Evolutionary conservation across 2,888 invertebrate genomes (phyloP).

Genomic region (Ganaspis brasiliensis): DNA sequence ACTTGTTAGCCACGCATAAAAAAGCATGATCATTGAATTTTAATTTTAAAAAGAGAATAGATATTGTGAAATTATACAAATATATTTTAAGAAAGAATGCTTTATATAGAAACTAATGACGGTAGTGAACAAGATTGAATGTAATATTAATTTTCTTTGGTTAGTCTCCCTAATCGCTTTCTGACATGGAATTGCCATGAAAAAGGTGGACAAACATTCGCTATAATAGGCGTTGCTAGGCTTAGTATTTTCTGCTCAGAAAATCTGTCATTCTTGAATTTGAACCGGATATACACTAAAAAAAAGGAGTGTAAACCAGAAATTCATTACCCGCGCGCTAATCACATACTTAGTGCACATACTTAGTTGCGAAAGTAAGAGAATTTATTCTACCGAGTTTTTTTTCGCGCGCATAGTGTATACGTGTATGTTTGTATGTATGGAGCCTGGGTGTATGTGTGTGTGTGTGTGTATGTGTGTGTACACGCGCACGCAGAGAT

Average conservation of each 20-base stretch:
- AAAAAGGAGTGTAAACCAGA: constrained; percentile 41
- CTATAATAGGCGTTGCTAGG: constrained; percentile 40
- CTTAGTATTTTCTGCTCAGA: constrained; percentile 39
- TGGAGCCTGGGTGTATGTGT: no score
- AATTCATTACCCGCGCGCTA: constrained; percentile 36
- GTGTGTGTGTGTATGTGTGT: constrained; percentile 30
- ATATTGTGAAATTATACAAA: constrained; percentile 40
- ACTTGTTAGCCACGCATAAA: constrained; percentile 13
- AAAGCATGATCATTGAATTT: constrained; percentile 24
- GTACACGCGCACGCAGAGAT: constrained; percentile 39
- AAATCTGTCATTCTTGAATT: constrained; percentile 37
- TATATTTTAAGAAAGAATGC: constrained; percentile 13
- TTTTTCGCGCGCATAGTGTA: constrained; percentile 38
- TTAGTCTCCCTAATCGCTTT: constrained; percentile 37
- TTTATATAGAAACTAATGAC: constrained; percentile 37
- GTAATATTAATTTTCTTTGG: constrained; percentile 35
- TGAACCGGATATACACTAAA: constrained; percentile 39
- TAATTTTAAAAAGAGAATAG: constrained; percentile 32
- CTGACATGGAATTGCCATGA: constrained; percentile 37
- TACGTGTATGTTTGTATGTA: constrained; percentile 34
- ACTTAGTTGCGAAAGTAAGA: constrained; percentile 41
- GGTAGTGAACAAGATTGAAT: constrained; percentile 36
- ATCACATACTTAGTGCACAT: constrained; percentile 34
- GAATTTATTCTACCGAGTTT: constrained; percentile 38
- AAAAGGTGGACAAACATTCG: constrained; percentile 40